Evolutionary conservation across 1,140 invertebrate genomes (phyloP).

Genomic region (Phortica variegata): DNA sequence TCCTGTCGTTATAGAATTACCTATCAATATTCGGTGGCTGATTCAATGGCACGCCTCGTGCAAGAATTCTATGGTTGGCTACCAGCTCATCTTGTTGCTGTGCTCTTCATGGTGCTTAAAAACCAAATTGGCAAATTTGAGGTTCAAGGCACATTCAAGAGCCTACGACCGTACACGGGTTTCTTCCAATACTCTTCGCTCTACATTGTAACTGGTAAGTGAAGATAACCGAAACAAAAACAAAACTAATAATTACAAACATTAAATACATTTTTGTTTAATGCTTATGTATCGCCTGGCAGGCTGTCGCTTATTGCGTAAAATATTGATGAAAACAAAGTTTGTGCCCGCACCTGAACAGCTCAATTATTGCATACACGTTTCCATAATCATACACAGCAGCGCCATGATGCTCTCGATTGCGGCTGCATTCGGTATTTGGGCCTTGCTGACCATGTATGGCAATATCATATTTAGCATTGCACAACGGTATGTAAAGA

Average conservation of each 20-base stretch:
- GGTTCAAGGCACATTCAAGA: constrained; percentile 28
- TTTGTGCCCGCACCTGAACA: constrained; percentile 27
- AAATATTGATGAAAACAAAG: constrained; percentile 23
- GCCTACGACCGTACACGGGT: constrained; percentile 30
- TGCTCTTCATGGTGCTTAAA: constrained; percentile 40
- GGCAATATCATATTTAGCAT: constrained; percentile 34
- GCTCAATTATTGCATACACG: constrained; percentile 34
- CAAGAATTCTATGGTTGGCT: constrained; percentile 48
- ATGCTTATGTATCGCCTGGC: neutral
- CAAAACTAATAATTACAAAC: too few species aligned
- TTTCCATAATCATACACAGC: constrained; percentile 41
- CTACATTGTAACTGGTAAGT: constrained; percentile 43
- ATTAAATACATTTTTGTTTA: neutral
- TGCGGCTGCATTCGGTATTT: constrained; percentile 21
- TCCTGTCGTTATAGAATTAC: constrained; percentile 62
- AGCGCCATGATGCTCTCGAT: constrained; percentile 36
- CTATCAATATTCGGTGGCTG: constrained; percentile 45
- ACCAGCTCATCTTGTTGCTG: constrained; percentile 45
- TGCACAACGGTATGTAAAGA: constrained; percentile 20
- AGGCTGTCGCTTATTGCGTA: constrained; percentile 42
- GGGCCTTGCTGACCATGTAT: constrained; percentile 31
- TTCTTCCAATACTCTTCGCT: constrained; percentile 39
- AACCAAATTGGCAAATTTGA: constrained; percentile 40
- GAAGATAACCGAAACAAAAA: too few species aligned
- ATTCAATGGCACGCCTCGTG: constrained; percentile 37